phyloP scores from a whole-genome alignment of 2,888 invertebrate species.

The Philaethria dido region DNA sequence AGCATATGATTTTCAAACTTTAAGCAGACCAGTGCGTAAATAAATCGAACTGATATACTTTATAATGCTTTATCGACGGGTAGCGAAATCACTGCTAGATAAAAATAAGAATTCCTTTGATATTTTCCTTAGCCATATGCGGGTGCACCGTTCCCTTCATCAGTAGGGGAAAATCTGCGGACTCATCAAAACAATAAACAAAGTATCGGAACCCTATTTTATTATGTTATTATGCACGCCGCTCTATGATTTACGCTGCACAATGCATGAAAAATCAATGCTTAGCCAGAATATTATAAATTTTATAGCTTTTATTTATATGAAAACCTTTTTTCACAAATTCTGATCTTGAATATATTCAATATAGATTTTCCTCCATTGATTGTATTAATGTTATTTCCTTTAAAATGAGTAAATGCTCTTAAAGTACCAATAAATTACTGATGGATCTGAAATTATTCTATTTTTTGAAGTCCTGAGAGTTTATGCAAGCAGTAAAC shows the following conservation, averaged over 20 bases:
- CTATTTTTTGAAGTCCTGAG: no score
- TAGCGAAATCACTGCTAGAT: constrained; percentile 20
- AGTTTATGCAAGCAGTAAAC: no score
- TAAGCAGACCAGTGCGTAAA: not conserved
- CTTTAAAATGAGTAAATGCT: no score
- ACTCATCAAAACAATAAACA: constrained; percentile 85
- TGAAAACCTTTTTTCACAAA: not conserved
- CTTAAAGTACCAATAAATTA: no score
- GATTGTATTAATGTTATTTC: no score
- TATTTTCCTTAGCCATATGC: constrained; percentile 72
- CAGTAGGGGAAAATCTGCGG: constrained; percentile 68
- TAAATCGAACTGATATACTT: not conserved
- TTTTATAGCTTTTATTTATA: constrained; percentile 3
- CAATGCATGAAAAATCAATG: constrained; percentile 49
- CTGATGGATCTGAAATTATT: no score
- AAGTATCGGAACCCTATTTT: constrained; percentile 81
- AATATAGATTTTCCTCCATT: no score
- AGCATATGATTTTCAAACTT: not conserved
- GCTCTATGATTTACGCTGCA: constrained; percentile 81
- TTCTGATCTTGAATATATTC: not conserved
- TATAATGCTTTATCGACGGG: not conserved
- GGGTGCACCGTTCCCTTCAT: constrained; percentile 59
- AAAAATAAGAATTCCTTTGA: constrained; percentile 47
- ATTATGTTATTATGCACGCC: constrained; percentile 81
- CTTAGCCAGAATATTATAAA: constrained; percentile 30